Evolutionary conservation across 2,888 invertebrate genomes (phyloP), one percentile per base, ranked within the genome.

Genomic region (Cataglyphis rosenhaueri): DNA sequence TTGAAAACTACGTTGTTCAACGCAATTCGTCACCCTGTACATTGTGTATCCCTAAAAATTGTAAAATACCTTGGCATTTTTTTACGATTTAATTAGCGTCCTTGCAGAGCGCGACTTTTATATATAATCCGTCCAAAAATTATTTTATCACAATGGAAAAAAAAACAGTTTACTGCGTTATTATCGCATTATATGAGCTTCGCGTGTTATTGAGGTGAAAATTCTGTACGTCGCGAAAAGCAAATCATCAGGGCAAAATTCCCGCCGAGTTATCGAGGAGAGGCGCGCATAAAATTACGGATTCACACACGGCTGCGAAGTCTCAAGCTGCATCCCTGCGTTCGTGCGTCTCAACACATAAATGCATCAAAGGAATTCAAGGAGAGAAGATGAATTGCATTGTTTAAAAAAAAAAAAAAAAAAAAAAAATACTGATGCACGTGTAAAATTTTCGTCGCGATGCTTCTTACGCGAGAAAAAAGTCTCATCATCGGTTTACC

Each of bases 281-380:
- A 41, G 15, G 29, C 65, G 21, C 29, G 65, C 38, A n/a, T 66
- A 65, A 76, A 76, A 76, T 76, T 66, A 38, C 41, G 15, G 5
- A 76, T 65, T 65, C 38, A 55, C 55, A 41, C 52, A 55, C 65
- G 55, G 38, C 65, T 15, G 15, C 41, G 21, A 52, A 55, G 41
- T 66, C n/a, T 38, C 55, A 52, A 38, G 65, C 38, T 65, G 55
- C 38, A 76, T 38, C 65, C 15, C 55, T 41, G 38, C 57, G 9
- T 38, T 55, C 15, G 41, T 41, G 38, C 57, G 9, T 35, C 25
- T 57, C 25, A 29, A 55, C 25, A 21, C n/a, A 8, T 10, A 1
- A 21, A 44, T 41, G 9, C 29, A 18, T 6, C n/a, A 21, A 35
- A 21, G 32, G 41, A 44, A 21, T 15, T 25, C 12, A 32, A 25